phyloP scores from a whole-genome alignment of 2,113 vertebrate genomes.

The Dromiciops gliroides region DNA sequence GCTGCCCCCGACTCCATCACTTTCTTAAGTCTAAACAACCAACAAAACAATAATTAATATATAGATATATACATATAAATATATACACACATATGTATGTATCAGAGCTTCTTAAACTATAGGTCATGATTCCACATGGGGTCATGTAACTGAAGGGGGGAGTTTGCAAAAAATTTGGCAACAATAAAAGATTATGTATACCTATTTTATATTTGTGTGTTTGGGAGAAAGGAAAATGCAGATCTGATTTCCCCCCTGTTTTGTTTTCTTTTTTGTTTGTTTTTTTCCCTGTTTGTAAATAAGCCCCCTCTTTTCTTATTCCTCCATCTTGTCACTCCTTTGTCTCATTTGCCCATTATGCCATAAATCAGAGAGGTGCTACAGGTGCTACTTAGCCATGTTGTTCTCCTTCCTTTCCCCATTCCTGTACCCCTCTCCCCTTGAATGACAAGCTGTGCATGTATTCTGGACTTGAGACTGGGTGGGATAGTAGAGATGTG shows the following conservation, averaged over 20 bases:
- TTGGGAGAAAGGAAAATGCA: constrained; percentile 26
- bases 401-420: background rate
- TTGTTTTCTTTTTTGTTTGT: constrained; percentile 22
- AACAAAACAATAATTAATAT: background rate
- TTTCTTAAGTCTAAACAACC: background rate
- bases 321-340: background rate
- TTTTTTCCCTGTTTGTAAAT: constrained; percentile 43
- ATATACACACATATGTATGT: background rate
- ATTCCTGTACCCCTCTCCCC: background rate
- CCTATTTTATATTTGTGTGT: constrained; percentile 39
- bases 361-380: background rate
- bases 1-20: too few relatives aligned
- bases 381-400: background rate
- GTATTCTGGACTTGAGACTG: background rate
- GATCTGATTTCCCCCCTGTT: too few relatives aligned
- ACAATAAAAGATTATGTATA: too few relatives aligned
- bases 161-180: too few relatives aligned
- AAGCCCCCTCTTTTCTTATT: background rate
- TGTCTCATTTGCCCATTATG: background rate
- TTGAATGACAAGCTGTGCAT: background rate
- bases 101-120: background rate
- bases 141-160: too few relatives aligned
- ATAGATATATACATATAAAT: background rate
- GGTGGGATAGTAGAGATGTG: background rate
- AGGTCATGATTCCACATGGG: too few relatives aligned